Evolutionary conservation across 2,797 vertebrate species (phyloP), one percentile per base, ranked within the genome.

Genomic region (Lophius americanus): DNA sequence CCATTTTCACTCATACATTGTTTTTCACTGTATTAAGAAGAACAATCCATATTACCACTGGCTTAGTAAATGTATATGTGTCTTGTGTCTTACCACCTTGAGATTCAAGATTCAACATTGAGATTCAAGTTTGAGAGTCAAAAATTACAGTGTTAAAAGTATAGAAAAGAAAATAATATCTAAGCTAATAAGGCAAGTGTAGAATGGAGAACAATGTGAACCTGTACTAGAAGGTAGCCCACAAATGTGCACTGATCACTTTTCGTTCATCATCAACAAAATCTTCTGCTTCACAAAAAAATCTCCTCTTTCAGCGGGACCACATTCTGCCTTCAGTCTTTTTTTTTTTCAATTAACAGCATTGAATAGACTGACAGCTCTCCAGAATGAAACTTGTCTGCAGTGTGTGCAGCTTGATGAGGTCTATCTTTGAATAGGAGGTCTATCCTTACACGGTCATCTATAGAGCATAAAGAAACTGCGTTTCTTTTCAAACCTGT

Each of bases 271-370:
- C 23, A 35, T 23, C 60, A 70, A 59, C 59, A 68, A 14, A 50
- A 49, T 50, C 9, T 50, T 72, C 47, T 7, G 57, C 51, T 64
- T 78, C 51, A 46, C 37, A 44, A 9, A 9, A 23, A 48, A 32
- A 10, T 66, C 58, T 48, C 11, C 41, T 51, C 13, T 3, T 12
- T 23, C 33, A 69, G 59, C 13, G 2, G 58, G 9, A 72, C 23
- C 2, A 3, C 14, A 11, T 39, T 58, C 35, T 69, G 71, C 72
- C 73, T 75, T 75, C 66, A 64, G 43, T 58, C 46, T 48, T 8
- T 51, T 54, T 53, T 78, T 77, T 85, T 79, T 84, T 59, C 73
- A 86, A 83, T 77, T 64, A 48, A 36, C 36, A 55, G 68, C 66
- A 42, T 3, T 76, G 73, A 83, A 73, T 14, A 64, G 75, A 68